These are phyloP conservation scores for Berghia stephanieae DNA, from an alignment of 1,140 invertebrate genomes.

Conservation along the genomic window DNA sequence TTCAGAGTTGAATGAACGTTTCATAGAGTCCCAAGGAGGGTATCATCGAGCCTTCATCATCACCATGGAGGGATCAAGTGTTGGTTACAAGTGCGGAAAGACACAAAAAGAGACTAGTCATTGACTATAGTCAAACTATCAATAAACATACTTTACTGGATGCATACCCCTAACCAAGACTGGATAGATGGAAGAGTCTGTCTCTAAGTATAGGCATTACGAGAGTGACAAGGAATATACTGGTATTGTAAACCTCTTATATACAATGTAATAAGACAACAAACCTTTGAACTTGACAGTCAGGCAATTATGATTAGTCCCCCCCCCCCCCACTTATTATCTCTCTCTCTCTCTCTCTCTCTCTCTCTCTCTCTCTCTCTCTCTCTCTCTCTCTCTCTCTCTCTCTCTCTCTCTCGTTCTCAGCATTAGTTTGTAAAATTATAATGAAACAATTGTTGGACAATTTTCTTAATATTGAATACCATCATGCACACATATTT, in stretches of 20 bases:
- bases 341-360: neutral
- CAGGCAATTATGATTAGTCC: neutral
- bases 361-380: neutral
- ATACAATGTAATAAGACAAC: neutral
- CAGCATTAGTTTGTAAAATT: neutral
- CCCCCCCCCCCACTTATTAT: too few relatives aligned
- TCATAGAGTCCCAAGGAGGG: too few relatives aligned
- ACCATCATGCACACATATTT: neutral
- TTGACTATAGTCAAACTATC: too few relatives aligned
- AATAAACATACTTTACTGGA: too few relatives aligned
- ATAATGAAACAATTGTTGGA: neutral
- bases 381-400: neutral
- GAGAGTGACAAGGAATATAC: conserved; percentile 22
- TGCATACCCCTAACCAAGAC: too few relatives aligned
- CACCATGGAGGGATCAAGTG: too few relatives aligned
- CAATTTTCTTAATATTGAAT: neutral
- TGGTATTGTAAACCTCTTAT: conserved; percentile 19
- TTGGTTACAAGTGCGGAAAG: too few relatives aligned
- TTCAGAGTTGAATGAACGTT: too few relatives aligned
- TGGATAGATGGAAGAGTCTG: too few relatives aligned
- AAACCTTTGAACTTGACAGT: conserved; percentile 23
- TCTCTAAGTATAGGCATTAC: too few relatives aligned
- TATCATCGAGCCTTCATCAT: too few relatives aligned
- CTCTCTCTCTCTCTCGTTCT: neutral
- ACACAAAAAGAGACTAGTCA: too few relatives aligned